These are phyloP conservation scores for Agrochola macilenta DNA, from an alignment of 2,888 invertebrate genomes.

Conservation along the genomic window DNA sequence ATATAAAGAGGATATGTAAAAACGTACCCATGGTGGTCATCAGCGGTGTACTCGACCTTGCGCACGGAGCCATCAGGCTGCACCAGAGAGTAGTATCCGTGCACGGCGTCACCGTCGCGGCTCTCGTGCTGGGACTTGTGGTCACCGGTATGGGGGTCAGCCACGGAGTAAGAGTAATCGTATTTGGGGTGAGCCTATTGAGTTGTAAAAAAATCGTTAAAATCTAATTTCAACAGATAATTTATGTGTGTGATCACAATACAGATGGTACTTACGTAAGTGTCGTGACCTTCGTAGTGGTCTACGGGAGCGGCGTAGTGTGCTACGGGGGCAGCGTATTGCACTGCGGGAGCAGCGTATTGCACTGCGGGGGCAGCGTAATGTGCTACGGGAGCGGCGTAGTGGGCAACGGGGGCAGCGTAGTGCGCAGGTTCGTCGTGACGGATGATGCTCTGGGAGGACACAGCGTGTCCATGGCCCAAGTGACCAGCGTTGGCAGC, in stretches of 20 bases:
- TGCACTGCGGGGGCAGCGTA: constrained; percentile 68
- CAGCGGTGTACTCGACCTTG: constrained; percentile 87
- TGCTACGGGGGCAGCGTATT: constrained; percentile 67
- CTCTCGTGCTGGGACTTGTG: constrained; percentile 89
- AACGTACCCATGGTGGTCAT: constrained; percentile 69
- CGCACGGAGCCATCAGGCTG: constrained; percentile 80
- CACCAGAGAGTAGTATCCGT: constrained; percentile 90
- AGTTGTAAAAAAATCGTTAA: no score
- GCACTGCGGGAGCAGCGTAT: constrained; percentile 65
- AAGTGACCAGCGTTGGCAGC: constrained; percentile 75
- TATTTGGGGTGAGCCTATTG: constrained; percentile 74
- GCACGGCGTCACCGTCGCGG: constrained; percentile 89
- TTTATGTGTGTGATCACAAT: no score
- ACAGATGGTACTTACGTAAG: constrained; percentile 59
- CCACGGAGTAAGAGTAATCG: constrained; percentile 88
- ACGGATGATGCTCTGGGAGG: constrained; percentile 62
- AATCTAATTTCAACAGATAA: no score
- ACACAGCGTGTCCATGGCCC: constrained; percentile 66
- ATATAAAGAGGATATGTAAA: neutral
- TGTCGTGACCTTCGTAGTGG: constrained; percentile 70
- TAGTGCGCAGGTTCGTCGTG: constrained; percentile 67
- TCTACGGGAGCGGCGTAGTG: constrained; percentile 69
- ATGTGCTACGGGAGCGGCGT: constrained; percentile 62
- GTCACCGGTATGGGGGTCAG: constrained; percentile 90
- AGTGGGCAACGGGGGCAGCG: constrained; percentile 61